A percentile compares a stretch with the other conserved stretches of the same genome.
Conservation (phyloP, 2,113 vertebrate genomes). For the Anseranas semipalmata region DNA sequence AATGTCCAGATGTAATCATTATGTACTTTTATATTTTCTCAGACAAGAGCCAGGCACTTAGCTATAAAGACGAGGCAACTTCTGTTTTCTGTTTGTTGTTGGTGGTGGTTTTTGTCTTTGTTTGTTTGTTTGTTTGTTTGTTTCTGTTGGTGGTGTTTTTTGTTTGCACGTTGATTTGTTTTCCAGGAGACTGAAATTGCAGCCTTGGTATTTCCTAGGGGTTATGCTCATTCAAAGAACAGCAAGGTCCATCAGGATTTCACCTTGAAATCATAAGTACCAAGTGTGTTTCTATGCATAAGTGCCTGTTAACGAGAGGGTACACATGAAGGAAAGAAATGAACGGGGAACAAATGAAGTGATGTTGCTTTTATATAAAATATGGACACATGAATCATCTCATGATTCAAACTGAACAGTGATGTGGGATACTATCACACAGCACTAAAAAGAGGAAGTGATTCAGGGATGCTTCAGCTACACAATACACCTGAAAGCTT, state of each 20-base stretch:
- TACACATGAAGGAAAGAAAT: not conserved
- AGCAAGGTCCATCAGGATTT: not conserved
- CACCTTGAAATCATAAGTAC: not conserved
- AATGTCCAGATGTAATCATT: not conserved
- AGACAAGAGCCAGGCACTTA: not conserved
- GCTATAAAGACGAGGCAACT: not conserved
- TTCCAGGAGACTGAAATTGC: not conserved
- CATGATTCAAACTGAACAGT: not conserved
- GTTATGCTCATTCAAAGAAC: not conserved
- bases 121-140: not conserved
- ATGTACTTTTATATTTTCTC: not conserved
- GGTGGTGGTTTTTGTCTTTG: not conserved
- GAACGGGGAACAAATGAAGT: not conserved
- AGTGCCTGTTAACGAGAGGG: not conserved
- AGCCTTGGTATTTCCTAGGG: not conserved
- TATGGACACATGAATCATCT: not conserved
- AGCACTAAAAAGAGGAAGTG: not conserved
- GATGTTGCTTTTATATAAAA: not conserved
- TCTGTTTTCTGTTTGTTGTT: not conserved
- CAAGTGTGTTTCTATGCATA: not conserved
- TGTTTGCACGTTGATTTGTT: not conserved
- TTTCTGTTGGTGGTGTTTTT: not conserved
- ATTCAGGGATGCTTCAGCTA: not conserved
- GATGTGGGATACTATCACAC: not conserved
- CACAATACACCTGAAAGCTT: not conserved